Evolutionary conservation across 1,140 invertebrate genomes (phyloP).

Genomic region (Sarcophaga bullata): DNA sequence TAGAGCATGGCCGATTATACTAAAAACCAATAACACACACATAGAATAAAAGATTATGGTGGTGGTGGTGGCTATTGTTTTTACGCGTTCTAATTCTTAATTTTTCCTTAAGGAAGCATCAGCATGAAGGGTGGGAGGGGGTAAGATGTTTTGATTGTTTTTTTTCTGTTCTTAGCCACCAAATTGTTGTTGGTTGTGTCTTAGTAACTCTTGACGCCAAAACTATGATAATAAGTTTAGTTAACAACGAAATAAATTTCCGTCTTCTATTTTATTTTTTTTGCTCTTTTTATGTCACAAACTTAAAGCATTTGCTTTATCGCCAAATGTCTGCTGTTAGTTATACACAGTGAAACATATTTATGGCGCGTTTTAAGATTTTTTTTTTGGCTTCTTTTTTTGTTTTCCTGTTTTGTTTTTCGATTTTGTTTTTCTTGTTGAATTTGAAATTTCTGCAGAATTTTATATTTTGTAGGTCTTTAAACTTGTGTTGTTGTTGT

Average conservation of each 20-base stretch:
- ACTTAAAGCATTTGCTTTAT: background rate
- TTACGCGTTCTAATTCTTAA: background rate
- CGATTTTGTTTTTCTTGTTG: background rate
- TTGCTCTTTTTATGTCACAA: constrained; percentile 27
- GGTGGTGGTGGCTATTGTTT: constrained; percentile 3
- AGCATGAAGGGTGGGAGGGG: too few relatives aligned
- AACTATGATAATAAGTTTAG: constrained; percentile 25
- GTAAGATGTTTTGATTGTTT: background rate
- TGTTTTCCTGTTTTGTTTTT: background rate
- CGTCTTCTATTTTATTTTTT: too few relatives aligned
- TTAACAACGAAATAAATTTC: background rate
- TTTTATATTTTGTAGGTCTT: background rate
- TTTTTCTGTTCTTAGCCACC: background rate
- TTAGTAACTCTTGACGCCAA: constrained; percentile 32
- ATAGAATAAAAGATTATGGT: background rate
- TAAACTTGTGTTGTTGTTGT: background rate
- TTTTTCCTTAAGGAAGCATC: too few relatives aligned
- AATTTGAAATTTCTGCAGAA: too few relatives aligned
- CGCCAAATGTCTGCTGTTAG: background rate
- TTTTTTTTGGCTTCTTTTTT: background rate
- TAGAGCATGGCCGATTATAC: background rate
- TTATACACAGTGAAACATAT: background rate
- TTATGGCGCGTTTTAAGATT: background rate
- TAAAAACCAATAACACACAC: constrained; percentile 15
- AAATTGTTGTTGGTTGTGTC: background rate